Percentiles rank a stretch among this genome's conserved stretches.
phyloP scores from a whole-genome alignment of 2,113 vertebrate genomes.

The Petromus typicus region DNA sequence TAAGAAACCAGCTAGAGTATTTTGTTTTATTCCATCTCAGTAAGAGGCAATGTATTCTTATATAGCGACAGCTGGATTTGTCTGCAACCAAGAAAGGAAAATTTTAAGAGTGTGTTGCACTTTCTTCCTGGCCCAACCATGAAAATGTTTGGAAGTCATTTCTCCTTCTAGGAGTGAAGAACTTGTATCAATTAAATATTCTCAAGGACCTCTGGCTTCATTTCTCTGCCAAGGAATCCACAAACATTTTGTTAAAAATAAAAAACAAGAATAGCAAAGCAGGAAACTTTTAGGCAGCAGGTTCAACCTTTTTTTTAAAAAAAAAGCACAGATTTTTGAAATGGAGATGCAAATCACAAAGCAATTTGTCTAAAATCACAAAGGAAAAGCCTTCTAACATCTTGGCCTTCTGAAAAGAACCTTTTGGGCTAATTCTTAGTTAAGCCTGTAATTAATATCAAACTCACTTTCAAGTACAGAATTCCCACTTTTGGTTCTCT shows the following conservation, averaged over 20 bases:
- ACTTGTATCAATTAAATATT: not conserved
- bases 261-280: not conserved
- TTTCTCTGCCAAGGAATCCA: slow-evolving; percentile 35
- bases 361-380: not conserved
- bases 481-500: not conserved
- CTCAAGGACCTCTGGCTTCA: not conserved
- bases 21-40: slow-evolving; percentile 15
- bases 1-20: slow-evolving; percentile 12
- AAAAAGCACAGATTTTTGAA: not conserved
- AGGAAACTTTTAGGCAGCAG: not conserved
- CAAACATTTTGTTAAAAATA: not conserved
- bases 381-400: not conserved
- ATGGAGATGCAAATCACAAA: not conserved
- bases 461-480: not conserved
- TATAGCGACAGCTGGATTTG: not conserved
- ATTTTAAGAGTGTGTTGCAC: not conserved
- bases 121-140: slow-evolving; percentile 31
- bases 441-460: not conserved
- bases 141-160: slow-evolving; percentile 63
- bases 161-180: slow-evolving; percentile 37
- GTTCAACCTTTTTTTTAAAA: not conserved
- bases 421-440: not conserved
- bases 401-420: slow-evolving; percentile 1
- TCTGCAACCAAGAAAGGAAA: not conserved
- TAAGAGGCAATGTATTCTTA: slow-evolving; percentile 20